phyloP scores from a whole-genome alignment of 2,113 vertebrate genomes.

The Hemibagrus wyckioides region DNA sequence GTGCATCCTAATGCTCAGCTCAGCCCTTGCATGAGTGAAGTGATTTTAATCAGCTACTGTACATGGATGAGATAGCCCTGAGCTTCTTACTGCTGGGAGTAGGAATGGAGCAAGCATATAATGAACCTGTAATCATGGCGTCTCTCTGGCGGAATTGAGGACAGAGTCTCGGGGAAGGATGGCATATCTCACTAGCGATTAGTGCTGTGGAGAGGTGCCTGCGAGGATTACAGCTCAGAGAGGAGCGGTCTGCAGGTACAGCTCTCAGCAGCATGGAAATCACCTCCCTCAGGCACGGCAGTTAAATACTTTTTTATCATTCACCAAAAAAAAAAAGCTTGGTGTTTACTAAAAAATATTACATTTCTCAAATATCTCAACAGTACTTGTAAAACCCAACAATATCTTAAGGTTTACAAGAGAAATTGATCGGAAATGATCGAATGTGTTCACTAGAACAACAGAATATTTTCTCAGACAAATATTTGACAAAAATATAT shows the following conservation, averaged over 20 bases:
- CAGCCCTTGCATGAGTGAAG: conserved; percentile 26
- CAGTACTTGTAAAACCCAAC: neutral
- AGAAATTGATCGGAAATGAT: neutral
- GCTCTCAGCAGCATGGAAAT: conserved; percentile 6
- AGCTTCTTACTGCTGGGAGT: neutral
- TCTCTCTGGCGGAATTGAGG: conserved; percentile 26
- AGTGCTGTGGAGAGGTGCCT: conserved; percentile 28
- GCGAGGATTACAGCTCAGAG: conserved; percentile 28
- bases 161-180: conserved; percentile 37
- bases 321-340: neutral
- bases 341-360: neutral
- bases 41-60: conserved; percentile 34
- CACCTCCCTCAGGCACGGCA: neutral
- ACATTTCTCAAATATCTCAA: neutral
- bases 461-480: neutral
- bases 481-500: neutral
- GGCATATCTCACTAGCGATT: conserved; percentile 50
- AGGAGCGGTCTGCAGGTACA: conserved; percentile 11
- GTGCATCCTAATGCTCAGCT: conserved; percentile 30
- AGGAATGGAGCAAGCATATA: conserved; percentile 38
- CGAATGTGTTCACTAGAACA: neutral
- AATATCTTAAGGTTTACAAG: neutral
- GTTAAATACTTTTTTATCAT: neutral
- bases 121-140: conserved; percentile 42
- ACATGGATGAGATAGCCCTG: conserved; percentile 25